Conservation (phyloP, 2,888 invertebrate genomes). For the Branchellion lobata region DNA sequence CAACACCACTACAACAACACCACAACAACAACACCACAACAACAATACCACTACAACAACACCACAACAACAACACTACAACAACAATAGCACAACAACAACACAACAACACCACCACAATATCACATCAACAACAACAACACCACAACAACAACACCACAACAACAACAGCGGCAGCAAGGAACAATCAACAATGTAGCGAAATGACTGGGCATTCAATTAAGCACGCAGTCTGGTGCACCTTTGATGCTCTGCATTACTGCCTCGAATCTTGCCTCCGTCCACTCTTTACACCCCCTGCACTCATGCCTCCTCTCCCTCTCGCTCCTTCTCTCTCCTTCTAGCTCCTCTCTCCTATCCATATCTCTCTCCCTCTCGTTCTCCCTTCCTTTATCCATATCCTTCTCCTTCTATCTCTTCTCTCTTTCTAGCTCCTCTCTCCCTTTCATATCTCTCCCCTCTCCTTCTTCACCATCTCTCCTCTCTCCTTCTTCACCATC, state of each 20-base stretch:
- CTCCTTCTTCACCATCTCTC: neutral
- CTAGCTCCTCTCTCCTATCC: neutral
- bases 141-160: too few species aligned
- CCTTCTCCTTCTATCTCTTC: neutral
- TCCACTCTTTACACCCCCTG: constrained; percentile 7
- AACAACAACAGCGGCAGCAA: too few species aligned
- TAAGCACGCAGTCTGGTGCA: neutral
- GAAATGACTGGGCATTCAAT: too few species aligned
- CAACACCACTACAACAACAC: too few species aligned
- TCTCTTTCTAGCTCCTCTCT: neutral
- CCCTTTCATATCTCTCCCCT: neutral
- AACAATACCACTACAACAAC: too few species aligned
- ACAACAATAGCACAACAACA: too few species aligned
- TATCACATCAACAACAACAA: too few species aligned
- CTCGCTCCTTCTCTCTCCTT: neutral
- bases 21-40: too few species aligned
- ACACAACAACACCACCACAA: too few species aligned
- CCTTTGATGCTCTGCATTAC: neutral
- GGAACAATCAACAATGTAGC: too few species aligned
- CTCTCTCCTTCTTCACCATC: too few species aligned
- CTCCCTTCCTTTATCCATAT: neutral
- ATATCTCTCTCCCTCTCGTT: neutral
- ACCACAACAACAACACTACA: too few species aligned
- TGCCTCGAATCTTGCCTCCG: neutral
- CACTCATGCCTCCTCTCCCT: neutral